These are phyloP conservation scores for Phataginus tricuspis DNA, from an alignment of 2,797 vertebrate species.

Conservation along the genomic window DNA sequence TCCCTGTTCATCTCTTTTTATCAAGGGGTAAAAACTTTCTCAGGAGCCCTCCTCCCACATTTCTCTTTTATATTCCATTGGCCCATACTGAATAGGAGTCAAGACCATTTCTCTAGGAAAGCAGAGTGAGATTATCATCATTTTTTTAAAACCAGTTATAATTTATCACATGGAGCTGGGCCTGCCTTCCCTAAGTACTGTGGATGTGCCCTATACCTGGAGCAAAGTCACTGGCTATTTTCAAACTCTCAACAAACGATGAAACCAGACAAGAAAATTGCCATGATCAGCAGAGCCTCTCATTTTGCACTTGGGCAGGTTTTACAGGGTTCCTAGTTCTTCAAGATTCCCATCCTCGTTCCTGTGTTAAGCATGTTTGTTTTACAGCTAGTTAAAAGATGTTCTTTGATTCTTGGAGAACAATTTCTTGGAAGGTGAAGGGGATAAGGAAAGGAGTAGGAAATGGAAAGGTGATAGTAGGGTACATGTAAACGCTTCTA, in stretches of 20 bases:
- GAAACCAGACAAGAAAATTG: slow-evolving; percentile 28
- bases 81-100: not conserved
- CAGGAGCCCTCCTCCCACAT: not conserved
- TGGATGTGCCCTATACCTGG: not conserved
- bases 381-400: slow-evolving; percentile 16
- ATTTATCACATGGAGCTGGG: not conserved
- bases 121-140: not conserved
- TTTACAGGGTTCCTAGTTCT: not conserved
- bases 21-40: not conserved
- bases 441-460: not conserved
- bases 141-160: not conserved
- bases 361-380: slow-evolving; percentile 48
- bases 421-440: slow-evolving; percentile 51
- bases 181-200: not conserved
- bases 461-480: not conserved
- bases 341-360: slow-evolving; percentile 24
- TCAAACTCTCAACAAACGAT: slow-evolving; percentile 34
- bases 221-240: not conserved
- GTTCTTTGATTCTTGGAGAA: slow-evolving; percentile 60
- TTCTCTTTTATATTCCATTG: not conserved
- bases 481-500: not conserved
- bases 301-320: not conserved
- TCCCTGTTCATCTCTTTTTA: not conserved
- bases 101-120: not conserved
- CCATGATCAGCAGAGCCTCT: not conserved